phyloP scores from a whole-genome alignment of 1,140 invertebrate species.

The Nasonia vitripennis region DNA sequence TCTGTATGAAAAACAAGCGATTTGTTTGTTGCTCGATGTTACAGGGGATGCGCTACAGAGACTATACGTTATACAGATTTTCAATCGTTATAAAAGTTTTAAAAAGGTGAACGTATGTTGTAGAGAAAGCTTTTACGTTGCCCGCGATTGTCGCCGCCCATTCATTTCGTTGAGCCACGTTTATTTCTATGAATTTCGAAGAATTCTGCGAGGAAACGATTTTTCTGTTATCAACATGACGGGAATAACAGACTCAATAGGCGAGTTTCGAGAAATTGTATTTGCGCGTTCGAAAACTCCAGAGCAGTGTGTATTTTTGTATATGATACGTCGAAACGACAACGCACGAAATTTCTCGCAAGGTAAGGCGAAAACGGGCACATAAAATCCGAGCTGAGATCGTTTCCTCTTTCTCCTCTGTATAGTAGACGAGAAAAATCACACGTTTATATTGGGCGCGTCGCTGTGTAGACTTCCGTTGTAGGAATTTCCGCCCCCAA shows the following conservation, averaged over 20 bases:
- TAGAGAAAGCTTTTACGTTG: neutral
- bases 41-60: neutral
- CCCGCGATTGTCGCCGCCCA: neutral
- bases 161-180: neutral
- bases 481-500: slow-evolving; percentile 36
- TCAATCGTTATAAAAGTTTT: neutral
- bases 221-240: neutral
- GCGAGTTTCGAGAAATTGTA: neutral
- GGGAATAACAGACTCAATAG: neutral
- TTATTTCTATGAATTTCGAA: neutral
- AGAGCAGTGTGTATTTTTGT: neutral
- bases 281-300: neutral
- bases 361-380: neutral
- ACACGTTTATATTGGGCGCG: slow-evolving; percentile 25
- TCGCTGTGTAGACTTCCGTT: slow-evolving; percentile 36
- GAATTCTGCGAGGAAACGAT: neutral
- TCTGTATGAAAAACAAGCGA: neutral
- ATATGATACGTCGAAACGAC: neutral
- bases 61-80: neutral
- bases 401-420: slow-evolving; percentile 20
- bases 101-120: neutral
- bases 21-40: neutral
- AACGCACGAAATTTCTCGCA: neutral
- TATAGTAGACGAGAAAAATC: slow-evolving; percentile 2
- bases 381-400: neutral